Evolutionary conservation across 92 coral and sea anemone genomes (phyloP), one percentile per base, ranked within the genome.

Genomic region (Porites lobata): DNA sequence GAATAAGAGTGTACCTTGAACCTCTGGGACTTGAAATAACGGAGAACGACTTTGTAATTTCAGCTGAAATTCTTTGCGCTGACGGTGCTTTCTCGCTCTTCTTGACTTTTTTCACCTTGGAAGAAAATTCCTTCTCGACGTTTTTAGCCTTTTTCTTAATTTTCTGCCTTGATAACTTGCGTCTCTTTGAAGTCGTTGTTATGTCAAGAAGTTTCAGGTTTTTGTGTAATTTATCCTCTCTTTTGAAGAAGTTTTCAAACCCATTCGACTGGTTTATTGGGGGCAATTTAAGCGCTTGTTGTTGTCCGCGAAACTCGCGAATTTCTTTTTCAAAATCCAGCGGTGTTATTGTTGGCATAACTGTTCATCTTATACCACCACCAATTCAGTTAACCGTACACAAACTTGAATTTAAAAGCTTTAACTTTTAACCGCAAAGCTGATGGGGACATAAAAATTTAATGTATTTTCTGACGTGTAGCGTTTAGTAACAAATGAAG

Each of bases 311-410:
- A 6, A 77, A 15, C 24, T 59, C n/a, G 53, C 69, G 52, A 59
- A 77, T 59, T 77, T 77, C 81, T 26, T 77, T 68, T 61, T 59
- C 65, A 11, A 77, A 77, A 57, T 77, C 81, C 51, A 77, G 14
- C 17, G 81, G 81, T 9, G 81, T 77, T 29, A 77, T 77, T 26
- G 61, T 15, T 58, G 81, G 81, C 81, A 77, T 77, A 11, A 32
- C 52, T 56, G 15, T 56, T 56, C 3, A 56, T 56, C 61, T 72
- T 50, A 56, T 8, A 7, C 47, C 47, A 4, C 43, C 7, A 2
- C 13, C 4, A 1, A 50, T 47, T 72, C n/a, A 15, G 11, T 18
- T 50, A 15, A 3, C 6, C 18, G 38, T 13, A 22, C 18, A 50
- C 24, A 22, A 53, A 57, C 9, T 21, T 29, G 69, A 77, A 38